Evolutionary conservation across 2,113 vertebrate genomes (phyloP), one percentile per base, ranked within the genome.

Genomic region (Lathamus discolor): DNA sequence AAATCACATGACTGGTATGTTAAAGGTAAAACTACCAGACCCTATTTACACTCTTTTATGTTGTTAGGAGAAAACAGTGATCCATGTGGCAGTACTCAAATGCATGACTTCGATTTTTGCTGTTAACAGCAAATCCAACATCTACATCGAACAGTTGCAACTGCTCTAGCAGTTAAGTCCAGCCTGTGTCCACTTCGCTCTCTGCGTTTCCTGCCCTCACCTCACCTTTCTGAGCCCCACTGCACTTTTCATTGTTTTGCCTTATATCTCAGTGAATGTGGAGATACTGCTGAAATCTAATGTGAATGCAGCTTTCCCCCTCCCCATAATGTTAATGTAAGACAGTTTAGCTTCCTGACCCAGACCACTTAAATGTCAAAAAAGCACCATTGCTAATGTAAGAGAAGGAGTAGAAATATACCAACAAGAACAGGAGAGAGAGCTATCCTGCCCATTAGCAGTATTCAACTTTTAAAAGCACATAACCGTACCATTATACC

Each of bases 291-390:
- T 46, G 20, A 69, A 51, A 80, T 61, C 46, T 51, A 25, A 31
- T 15, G 10, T 31, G 25, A 82, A 51, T 11, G 15, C 7, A 46
- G 9, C 24, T 31, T 44, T 55, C 10, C 5, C 25, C 8, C 3
- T 9, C 7, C 7, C 3, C 6, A 1, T 4, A 39, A 23, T 2
- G 1, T 6, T 35, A n/a, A 11, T 62, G 79, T 43, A 43, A 83
- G 24, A 62, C n/a, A 28, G 28, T 54, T 83, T 25, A 39, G 2
- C 17, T 70, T 89, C 37, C 61, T 61, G 17, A 16, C 3, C 0
- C 0, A 17, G 12, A 16, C 18, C 33, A 35, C 33, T 39, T 10
- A 51, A n/a, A 9, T 25, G 18, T 41, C 25, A 44, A n/a, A 61
- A 66, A 25, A 80, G 15, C 20, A 11, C 5, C 11, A 27, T 3